A percentile compares a stretch with the other conserved stretches of the same genome.
These are phyloP conservation scores for Drosophila peninsularis DNA, from an alignment of 2,888 invertebrate genomes.

Conservation along the genomic window DNA sequence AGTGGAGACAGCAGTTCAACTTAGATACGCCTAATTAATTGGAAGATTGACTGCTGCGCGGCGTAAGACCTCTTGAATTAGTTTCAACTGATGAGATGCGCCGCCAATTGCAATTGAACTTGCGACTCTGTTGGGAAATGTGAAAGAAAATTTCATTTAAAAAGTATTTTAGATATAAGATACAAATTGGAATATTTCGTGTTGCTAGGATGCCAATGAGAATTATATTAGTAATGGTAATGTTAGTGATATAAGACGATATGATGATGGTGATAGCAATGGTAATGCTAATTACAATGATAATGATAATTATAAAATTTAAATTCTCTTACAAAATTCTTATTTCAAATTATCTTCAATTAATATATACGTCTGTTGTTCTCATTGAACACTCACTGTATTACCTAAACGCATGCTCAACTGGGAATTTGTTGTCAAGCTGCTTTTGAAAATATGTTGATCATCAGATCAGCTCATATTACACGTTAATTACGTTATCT, in stretches of 20 bases:
- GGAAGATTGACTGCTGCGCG: constrained; percentile 31
- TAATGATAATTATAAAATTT: neutral
- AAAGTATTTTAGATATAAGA: neutral
- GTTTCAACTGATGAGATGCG: constrained; percentile 7
- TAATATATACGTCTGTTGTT: neutral
- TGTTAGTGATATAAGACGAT: neutral
- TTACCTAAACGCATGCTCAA: neutral
- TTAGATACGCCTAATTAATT: constrained; percentile 52
- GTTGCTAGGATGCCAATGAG: neutral
- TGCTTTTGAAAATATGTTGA: neutral
- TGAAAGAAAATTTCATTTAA: neutral
- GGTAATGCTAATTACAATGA: neutral
- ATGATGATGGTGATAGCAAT: neutral
- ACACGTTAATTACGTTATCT: constrained; percentile 29
- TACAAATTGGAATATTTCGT: neutral
- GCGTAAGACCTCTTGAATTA: constrained; percentile 37
- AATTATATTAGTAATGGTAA: neutral
- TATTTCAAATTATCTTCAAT: neutral
- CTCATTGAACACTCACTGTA: neutral
- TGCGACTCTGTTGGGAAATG: constrained; percentile 23
- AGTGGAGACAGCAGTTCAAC: constrained; percentile 26
- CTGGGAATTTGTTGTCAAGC: constrained; percentile 5
- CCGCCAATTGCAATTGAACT: constrained; percentile 34
- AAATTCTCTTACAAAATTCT: neutral
- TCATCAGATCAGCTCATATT: constrained; percentile 22